Conservation (phyloP, 2,888 invertebrate species). For the Drosophila mimica region DNA sequence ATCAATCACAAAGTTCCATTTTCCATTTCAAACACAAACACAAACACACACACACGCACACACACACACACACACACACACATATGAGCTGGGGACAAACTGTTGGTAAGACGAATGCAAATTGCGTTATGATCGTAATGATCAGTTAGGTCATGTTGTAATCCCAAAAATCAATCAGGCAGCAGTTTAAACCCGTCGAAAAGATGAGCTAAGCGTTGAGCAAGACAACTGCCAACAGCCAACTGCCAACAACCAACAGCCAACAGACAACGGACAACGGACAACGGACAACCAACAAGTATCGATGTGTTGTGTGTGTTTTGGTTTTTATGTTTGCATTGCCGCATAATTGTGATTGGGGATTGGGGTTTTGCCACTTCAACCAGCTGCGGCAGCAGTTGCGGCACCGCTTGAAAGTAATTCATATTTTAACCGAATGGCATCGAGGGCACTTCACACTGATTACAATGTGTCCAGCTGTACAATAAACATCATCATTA, state of each 20-base stretch:
- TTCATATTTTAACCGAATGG: conserved; percentile 27
- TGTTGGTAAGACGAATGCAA: conserved; percentile 56
- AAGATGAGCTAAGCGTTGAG: conserved; percentile 51
- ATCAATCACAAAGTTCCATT: conserved; percentile 74
- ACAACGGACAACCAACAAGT: conserved; percentile 1
- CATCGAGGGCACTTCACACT: conserved; percentile 62
- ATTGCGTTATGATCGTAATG: conserved; percentile 73
- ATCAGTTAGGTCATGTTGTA: conserved; percentile 72
- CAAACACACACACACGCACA: conserved; percentile 4
- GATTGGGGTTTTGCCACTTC: conserved; percentile 58
- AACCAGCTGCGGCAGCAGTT: conserved; percentile 16
- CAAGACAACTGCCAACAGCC: conserved; percentile 29
- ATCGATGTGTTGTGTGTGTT: conserved; percentile 3
- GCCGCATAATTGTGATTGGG: conserved; percentile 53
- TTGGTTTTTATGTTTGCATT: conserved; percentile 38
- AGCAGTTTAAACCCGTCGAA: conserved; percentile 42
- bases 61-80: background rate
- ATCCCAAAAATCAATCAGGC: conserved; percentile 58
- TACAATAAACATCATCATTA: conserved; percentile 50
- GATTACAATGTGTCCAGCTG: conserved; percentile 51
- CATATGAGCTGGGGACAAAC: conserved; percentile 10
- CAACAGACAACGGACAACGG: background rate
- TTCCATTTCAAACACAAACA: conserved; percentile 44
- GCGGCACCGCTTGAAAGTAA: conserved; percentile 19
- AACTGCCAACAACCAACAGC: background rate